Evolutionary conservation across 2,888 invertebrate species (phyloP).

Genomic region (Hydraecia micacea): DNA sequence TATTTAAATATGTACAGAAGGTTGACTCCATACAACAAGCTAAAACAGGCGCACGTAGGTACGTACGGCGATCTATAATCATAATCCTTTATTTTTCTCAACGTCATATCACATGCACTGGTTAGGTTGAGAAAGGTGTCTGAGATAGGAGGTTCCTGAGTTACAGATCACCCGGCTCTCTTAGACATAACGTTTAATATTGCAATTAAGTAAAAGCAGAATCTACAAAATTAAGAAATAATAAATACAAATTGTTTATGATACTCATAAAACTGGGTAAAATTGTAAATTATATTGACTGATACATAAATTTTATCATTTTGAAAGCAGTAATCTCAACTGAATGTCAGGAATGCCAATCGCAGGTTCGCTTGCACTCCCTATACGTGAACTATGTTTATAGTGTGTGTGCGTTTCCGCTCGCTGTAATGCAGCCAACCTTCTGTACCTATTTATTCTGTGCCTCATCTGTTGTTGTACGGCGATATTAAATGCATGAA

Average conservation of each 20-base stretch:
- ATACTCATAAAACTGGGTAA: background rate
- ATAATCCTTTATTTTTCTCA: background rate
- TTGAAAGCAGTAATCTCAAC: background rate
- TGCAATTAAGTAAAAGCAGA: background rate
- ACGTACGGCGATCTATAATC: background rate
- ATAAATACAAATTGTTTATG: background rate
- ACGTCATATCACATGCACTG: background rate
- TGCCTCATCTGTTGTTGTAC: conserved; percentile 54
- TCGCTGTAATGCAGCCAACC: background rate
- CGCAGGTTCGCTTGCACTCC: background rate
- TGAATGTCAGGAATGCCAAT: background rate
- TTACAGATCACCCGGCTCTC: background rate
- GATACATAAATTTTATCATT: background rate
- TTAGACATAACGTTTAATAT: background rate
- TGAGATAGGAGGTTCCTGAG: background rate
- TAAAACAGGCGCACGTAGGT: background rate
- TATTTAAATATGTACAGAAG: conserved; percentile 14
- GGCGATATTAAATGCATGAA: conserved; percentile 78
- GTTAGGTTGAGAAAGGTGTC: background rate
- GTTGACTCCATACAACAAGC: background rate
- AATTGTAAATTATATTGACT: background rate
- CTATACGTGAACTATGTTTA: background rate
- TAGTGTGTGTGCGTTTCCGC: background rate
- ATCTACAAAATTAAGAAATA: background rate
- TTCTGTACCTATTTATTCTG: conserved; percentile 12